Base-by-base conservation (phyloP, 2,797 vertebrate genomes). In the Esox lucius region DNA sequence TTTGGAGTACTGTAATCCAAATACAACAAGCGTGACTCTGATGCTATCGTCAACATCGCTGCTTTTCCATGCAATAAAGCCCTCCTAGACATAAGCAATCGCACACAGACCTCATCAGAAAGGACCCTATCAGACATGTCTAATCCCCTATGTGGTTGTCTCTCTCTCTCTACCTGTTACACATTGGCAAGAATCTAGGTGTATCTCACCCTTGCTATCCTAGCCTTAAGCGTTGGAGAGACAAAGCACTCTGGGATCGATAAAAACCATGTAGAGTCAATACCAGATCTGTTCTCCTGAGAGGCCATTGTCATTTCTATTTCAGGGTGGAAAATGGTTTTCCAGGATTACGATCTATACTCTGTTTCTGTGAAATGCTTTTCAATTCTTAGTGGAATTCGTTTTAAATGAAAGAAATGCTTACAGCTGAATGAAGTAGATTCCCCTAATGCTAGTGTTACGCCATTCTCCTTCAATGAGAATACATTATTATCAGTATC, bases 41-140 rank as follows among this genome's bases (percentile, higher is more conserved):
- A n/a, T 68, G 67, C 46, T 72, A 64, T 56, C 71, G 35, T 56
- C 24, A 61, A 39, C 56, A 72, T 61, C 53, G 35, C 71, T 24
- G 56, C 11, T 61, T 24, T 13, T 24, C 22, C 11, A 12, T 61
- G 56, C 56, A 61, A 61, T 24, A 61, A 24, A 24, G 22, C 56
- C 56, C 22, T 61, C 56, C 56, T 46, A 61, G 56, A 12, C 22
- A 61, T 61, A 4, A 12, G 22, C 42, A 46, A 46, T 46, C 42
- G 46, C 42, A 46, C 42, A 46, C 42, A 46, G 42, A 46, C 9
- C 42, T 42, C 42, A 46, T 46, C 9, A 46, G 12, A 46, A 46
- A 46, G 42, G 42, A 46, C 6, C 12, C 42, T 13, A 3, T 46
- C 42, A 46, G 42, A 46, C 42, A 46, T 46, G 42, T 11, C 42